phyloP scores from a whole-genome alignment of 2,888 invertebrate genomes.

The Phasia obesa region DNA sequence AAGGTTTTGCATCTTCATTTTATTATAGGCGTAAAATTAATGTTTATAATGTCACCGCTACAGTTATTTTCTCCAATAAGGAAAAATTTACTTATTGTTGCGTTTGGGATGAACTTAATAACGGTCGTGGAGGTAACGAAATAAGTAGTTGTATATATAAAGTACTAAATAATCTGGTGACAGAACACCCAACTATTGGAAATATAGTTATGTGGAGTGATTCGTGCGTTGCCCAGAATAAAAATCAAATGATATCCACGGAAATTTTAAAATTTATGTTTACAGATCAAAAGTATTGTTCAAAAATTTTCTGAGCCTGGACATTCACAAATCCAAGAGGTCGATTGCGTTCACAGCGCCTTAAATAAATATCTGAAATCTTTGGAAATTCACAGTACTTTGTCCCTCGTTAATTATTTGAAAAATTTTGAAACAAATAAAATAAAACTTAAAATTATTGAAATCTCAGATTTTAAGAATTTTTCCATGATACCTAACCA shows the following conservation, averaged over 20 bases:
- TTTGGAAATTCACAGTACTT: constrained; percentile 35
- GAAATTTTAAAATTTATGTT: constrained; percentile 15
- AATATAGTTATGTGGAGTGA: constrained; percentile 5
- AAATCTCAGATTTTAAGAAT: constrained; percentile 20
- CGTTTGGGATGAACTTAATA: not conserved
- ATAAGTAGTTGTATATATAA: not conserved
- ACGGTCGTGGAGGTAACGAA: constrained; percentile 8
- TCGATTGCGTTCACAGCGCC: constrained; percentile 31
- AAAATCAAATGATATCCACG: constrained; percentile 1
- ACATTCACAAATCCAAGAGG: constrained; percentile 28
- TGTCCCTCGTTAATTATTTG: constrained; percentile 34
- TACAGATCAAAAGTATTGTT: not conserved
- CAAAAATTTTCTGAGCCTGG: constrained; percentile 28
- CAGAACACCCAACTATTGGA: constrained; percentile 2
- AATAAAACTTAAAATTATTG: constrained; percentile 28
- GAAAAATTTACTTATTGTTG: constrained; percentile 7
- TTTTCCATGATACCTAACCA: constrained; percentile 11
- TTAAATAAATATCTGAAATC: constrained; percentile 14
- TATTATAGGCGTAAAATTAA: not conserved
- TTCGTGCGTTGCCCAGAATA: not conserved
- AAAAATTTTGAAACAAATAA: constrained; percentile 30
- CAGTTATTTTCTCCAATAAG: constrained; percentile 12
- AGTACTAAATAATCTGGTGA: not conserved
- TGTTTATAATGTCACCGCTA: constrained; percentile 3
- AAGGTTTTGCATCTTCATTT: no score